Base-by-base conservation (phyloP, 2,113 vertebrate genomes). In the Struthidea cinerea region DNA sequence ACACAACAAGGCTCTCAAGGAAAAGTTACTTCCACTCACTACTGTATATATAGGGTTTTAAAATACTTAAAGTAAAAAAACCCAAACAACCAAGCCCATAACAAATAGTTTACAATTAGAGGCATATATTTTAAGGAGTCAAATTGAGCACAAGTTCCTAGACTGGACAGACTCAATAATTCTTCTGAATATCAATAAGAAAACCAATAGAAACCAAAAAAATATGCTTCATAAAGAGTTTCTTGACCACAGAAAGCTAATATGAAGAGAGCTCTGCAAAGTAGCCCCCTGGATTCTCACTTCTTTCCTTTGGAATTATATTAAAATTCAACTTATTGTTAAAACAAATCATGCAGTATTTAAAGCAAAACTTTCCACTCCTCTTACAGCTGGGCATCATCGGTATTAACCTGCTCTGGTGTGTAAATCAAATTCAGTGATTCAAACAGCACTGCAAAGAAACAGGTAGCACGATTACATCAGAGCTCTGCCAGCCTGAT, bases 381-480 rank as follows among this genome's bases (percentile, higher is more conserved):
- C 21, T 73, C 53, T 59, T 63, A 53, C 61, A 91, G 24, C 4
- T 56, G 55, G 0, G 0, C 13, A 44, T 69, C 21, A 28, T 50
- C 14, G 16, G 19, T 23, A 60, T 42, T 44, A 56, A 22, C 18
- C 32, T 71, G 28, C 47, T 49, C 42, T 14, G 11, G 21, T 46
- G 18, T 37, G 27, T 52, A 60, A 86, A 76, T 39, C 26, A 30
- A 71, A 68, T 27, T 50, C 35, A 93, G 27, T 27, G 69, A 35
- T 37, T 73, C 33, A 42, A 56, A 50, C 5, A 80, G 44, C 11
- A 35, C 18, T 73, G 53, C 1, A 10, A 56, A 47, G 60, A 35
- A 69, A 33, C 0, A 60, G 37, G 18, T 42, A 55, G 22, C 50
- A 35, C 0, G 0, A 46, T 78, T 42, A 21, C 41, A n/a, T n/a